Conservation (phyloP, 64 coral and sea anemone genomes). For the Trachythela sp. region DNA sequence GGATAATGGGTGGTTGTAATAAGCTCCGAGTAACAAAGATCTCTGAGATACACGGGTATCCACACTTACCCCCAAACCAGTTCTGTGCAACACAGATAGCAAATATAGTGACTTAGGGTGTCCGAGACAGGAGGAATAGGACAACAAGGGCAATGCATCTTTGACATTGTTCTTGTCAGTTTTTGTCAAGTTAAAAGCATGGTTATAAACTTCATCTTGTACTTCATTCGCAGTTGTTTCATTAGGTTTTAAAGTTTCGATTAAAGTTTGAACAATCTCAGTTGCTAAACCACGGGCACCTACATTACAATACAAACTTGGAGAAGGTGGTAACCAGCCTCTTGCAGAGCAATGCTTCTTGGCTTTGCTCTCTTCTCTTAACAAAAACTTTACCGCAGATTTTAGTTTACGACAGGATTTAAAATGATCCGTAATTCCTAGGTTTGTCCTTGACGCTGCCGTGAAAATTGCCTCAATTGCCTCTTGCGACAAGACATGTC, state of each 20-base stretch:
- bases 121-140: conserved; percentile 42
- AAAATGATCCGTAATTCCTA: not conserved
- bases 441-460: not conserved
- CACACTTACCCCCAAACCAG: conserved; percentile 58
- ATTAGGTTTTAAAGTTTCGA: not conserved
- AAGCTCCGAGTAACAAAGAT: conserved; percentile 55
- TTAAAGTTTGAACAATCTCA: not conserved
- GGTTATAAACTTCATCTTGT: not conserved
- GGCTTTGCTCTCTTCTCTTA: not conserved
- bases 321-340: not conserved
- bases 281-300: not conserved
- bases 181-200: not conserved
- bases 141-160: not conserved
- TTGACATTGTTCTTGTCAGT: not conserved
- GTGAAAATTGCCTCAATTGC: conserved; percentile 23
- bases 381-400: not conserved
- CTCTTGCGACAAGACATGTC: conserved; percentile 29
- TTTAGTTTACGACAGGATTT: not conserved
- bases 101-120: conserved; percentile 59
- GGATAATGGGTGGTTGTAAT: conserved; percentile 53
- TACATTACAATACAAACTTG: not conserved
- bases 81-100: conserved; percentile 46
- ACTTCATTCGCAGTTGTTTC: not conserved
- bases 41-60: not conserved
- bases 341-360: not conserved